Base-by-base conservation (phyloP, 2,113 vertebrate species). In the Chaetops frenatus region DNA sequence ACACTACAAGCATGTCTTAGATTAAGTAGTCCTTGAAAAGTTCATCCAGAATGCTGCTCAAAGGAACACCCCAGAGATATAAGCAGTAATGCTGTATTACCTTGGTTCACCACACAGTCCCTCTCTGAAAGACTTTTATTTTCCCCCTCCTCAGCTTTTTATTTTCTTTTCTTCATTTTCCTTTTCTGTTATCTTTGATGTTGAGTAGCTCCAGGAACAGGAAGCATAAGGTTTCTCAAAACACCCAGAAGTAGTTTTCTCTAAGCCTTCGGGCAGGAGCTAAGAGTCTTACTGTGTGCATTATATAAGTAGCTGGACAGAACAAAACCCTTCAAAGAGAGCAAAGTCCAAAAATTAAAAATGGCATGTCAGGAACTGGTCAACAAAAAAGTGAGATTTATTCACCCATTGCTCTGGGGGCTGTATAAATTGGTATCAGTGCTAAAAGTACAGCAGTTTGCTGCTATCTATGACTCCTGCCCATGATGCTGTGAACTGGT, bases 61-160 rank as follows among this genome's bases (percentile, higher is more conserved):
- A 27, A 74, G 23, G 42, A 71, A 58, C 28, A 57, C 20, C 20
- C 47, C 40, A 58, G 20, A 14, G 50, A 84, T n/a, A 35, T 1
- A 69, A 78, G n/a, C 15, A 81, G 15, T 61, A 51, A 44, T 36
- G 23, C 28, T 69, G 3, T 27, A 61, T 65, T 66, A 56, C 11
- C 16, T 57, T 48, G 22, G 69, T 89, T 81, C 2, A 3, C 9
- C n/a, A 44, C 11, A 11, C 29, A 73, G 31, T 38, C 28, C 11
- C 31, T 64, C 56, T 80, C 45, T 42, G 38, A 60, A 36, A 81
- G 15, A n/a, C 7, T 11, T 15, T 33, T 13, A 28, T n/a, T 29
- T 21, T 3, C 12, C 21, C 7, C 2, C 38, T 8, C 6, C 2
- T 7, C 5, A 3, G 5, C 4, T 9, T 11, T 20, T 42, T 36